A percentile compares a stretch with the other conserved stretches of the same genome.
Conservation (phyloP, 2,888 invertebrate species). For the Callinectes sapidus region DNA sequence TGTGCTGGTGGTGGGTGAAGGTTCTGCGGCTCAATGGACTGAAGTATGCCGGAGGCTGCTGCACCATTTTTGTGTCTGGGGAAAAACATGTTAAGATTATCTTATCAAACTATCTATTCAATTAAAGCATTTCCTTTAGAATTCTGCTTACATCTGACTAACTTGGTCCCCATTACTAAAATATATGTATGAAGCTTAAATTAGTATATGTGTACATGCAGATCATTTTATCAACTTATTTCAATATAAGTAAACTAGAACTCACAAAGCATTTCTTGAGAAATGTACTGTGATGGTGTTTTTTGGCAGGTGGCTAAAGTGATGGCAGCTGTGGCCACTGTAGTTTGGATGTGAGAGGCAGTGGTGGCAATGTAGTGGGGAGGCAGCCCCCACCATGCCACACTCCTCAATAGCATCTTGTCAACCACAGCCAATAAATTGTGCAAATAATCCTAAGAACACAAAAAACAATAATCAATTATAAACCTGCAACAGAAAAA, state of each 20-base stretch:
- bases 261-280: not conserved
- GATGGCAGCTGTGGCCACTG: slow-evolving; percentile 13
- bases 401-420: slow-evolving; percentile 10
- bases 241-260: not conserved
- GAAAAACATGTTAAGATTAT: not conserved
- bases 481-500: not conserved
- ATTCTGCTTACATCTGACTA: too few species aligned
- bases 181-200: too few species aligned
- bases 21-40: not conserved
- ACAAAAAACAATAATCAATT: not conserved
- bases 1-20: slow-evolving; percentile 33
- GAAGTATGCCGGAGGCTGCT: slow-evolving; percentile 38
- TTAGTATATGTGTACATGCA: too few species aligned
- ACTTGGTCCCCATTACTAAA: too few species aligned
- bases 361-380: not conserved
- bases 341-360: slow-evolving; percentile 34
- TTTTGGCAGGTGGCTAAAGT: slow-evolving; percentile 31
- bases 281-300: not conserved
- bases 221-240: not conserved
- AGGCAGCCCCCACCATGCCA: slow-evolving; percentile 48
- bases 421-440: slow-evolving; percentile 12
- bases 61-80: not conserved
- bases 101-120: not conserved
- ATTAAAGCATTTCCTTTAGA: not conserved
- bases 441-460: slow-evolving; percentile 23